Conservation (phyloP, 2,113 vertebrate genomes). For the Nanger granti region DNA sequence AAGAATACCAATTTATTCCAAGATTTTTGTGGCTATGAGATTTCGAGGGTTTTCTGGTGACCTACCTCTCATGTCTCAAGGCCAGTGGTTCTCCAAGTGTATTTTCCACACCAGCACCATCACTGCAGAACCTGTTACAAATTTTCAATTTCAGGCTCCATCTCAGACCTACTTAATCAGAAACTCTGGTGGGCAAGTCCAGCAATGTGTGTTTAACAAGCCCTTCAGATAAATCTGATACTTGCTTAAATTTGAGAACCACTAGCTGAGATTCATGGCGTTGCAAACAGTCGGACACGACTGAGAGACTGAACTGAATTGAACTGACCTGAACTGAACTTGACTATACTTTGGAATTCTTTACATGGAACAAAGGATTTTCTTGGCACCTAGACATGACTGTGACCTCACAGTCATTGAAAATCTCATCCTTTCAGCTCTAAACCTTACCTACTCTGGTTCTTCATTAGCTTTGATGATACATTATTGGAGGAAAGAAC, state of each 20-base stretch:
- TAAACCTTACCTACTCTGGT: not conserved
- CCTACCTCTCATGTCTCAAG: not conserved
- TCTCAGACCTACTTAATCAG: not conserved
- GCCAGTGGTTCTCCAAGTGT: not conserved
- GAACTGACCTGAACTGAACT: not conserved
- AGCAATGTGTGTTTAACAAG: not conserved
- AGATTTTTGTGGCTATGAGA: not conserved
- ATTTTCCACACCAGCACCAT: not conserved
- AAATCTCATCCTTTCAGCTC: not conserved
- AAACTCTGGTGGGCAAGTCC: not conserved
- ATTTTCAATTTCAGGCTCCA: not conserved
- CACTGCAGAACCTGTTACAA: not conserved
- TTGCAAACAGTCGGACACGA: fast-evolving
- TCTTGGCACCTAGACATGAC: not conserved
- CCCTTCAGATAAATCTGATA: not conserved
- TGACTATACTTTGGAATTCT: not conserved
- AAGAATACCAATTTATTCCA: not conserved
- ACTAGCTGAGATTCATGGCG: not conserved
- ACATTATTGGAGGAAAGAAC: not conserved
- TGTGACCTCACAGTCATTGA: not conserved
- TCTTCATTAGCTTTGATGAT: not conserved
- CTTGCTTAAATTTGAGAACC: not conserved
- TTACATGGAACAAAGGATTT: not conserved
- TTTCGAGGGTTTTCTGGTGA: not conserved
- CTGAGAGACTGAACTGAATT: not conserved